phyloP scores from a whole-genome alignment of 2,113 vertebrate genomes.

The Pelvicachromis taeniatus region DNA sequence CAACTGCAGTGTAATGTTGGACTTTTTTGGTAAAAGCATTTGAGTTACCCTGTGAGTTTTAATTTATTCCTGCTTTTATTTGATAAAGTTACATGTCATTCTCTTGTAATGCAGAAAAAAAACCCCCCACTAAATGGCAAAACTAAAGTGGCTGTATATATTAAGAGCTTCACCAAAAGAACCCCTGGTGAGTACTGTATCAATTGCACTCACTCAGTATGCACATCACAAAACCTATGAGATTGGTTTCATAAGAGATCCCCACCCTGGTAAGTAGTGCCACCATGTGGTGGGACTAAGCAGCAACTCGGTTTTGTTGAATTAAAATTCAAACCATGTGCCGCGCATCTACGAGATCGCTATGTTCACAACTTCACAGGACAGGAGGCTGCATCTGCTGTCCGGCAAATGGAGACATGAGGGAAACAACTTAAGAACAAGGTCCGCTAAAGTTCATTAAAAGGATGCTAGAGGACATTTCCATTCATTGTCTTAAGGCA shows the following conservation, averaged over 20 bases:
- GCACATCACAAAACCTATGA: slow-evolving; percentile 11
- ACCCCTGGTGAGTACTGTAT: neutral
- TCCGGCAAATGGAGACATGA: neutral
- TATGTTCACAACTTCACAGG: neutral
- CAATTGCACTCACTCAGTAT: slow-evolving; percentile 30
- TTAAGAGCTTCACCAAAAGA: neutral
- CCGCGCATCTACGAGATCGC: neutral
- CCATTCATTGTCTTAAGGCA: slow-evolving; percentile 56
- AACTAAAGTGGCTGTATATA: neutral
- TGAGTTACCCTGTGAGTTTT: neutral
- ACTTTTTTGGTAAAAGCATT: neutral
- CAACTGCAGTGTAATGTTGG: neutral
- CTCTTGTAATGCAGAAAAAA: neutral
- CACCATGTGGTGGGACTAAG: slow-evolving; percentile 49
- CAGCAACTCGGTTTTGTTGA: neutral
- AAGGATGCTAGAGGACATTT: slow-evolving; percentile 58
- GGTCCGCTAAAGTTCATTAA: neutral
- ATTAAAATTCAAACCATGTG: neutral
- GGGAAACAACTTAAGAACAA: neutral
- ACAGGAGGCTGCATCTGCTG: neutral
- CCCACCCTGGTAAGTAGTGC: slow-evolving; percentile 40
- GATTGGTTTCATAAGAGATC: slow-evolving; percentile 9
- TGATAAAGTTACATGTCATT: neutral
- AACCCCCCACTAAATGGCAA: neutral
- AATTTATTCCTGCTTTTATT: neutral